These are phyloP conservation scores for Drosophila guanche DNA, from an alignment of 1,140 invertebrate genomes.

Conservation along the genomic window DNA sequence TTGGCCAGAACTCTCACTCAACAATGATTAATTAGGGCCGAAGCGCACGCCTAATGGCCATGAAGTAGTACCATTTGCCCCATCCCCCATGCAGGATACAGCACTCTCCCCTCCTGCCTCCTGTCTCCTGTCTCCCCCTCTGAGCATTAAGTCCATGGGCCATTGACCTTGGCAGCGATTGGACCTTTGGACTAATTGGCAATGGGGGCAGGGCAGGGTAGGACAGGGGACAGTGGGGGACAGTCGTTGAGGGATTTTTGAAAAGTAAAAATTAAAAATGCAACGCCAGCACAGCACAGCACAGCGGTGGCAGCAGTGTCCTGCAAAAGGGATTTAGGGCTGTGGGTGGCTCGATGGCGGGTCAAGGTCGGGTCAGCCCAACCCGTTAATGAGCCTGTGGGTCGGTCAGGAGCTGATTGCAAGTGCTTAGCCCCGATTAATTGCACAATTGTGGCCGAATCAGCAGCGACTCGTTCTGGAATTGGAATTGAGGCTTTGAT, in stretches of 20 bases:
- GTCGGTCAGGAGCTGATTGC: constrained; percentile 18
- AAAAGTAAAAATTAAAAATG: constrained; percentile 28
- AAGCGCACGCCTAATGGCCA: constrained; percentile 71
- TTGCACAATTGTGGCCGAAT: constrained; percentile 3
- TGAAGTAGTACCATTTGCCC: constrained; percentile 1
- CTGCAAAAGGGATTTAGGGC: not conserved
- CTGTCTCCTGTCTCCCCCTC: constrained; percentile 2
- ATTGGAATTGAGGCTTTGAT: no score
- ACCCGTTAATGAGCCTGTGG: constrained; percentile 25
- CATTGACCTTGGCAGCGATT: constrained; percentile 41
- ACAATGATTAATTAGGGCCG: constrained; percentile 74
- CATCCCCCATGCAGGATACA: constrained; percentile 10
- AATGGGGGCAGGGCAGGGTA: constrained; percentile 24
- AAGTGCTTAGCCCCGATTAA: constrained; percentile 4
- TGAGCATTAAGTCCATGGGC: constrained; percentile 22
- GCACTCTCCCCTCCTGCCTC: not conserved
- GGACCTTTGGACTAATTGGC: constrained; percentile 39
- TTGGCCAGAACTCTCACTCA: constrained; percentile 56
- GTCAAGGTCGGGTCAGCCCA: constrained; percentile 34
- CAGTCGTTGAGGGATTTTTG: constrained; percentile 13
- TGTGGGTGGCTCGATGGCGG: not conserved
- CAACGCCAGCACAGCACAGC: constrained; percentile 18
- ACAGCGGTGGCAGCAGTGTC: not conserved
- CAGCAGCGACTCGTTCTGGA: not conserved
- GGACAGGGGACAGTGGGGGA: constrained; percentile 13